Conservation (phyloP, 2,113 vertebrate species). For the Podilymbus podiceps region DNA sequence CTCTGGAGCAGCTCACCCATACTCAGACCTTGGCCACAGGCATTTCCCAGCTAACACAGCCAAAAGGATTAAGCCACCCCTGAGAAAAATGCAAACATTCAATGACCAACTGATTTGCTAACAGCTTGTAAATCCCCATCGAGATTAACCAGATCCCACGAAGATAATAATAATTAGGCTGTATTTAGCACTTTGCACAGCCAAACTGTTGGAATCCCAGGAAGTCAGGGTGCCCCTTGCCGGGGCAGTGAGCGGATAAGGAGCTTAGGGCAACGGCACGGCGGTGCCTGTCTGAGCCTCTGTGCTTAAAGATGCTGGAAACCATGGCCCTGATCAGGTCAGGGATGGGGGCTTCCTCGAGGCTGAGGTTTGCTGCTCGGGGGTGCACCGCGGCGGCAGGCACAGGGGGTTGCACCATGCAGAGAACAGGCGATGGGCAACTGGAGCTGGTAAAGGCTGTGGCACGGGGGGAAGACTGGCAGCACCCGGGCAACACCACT, state of each 20-base stretch:
- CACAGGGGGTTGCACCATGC: rapidly evolving
- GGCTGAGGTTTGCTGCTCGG: background rate
- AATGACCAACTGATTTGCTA: background rate
- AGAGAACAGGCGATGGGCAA: rapidly evolving
- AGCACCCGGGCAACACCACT: rapidly evolving
- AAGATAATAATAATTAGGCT: conserved; percentile 44
- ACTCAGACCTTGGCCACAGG: background rate
- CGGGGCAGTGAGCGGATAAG: background rate
- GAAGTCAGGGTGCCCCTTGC: background rate
- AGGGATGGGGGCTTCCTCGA: background rate
- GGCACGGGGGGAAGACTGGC: rapidly evolving
- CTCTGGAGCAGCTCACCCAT: background rate
- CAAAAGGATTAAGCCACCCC: background rate
- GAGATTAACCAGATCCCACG: conserved; percentile 37
- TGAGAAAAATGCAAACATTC: background rate
- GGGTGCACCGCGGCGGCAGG: rapidly evolving
- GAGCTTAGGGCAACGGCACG: background rate
- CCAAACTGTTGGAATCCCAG: background rate
- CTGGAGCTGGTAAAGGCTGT: background rate
- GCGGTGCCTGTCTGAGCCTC: background rate
- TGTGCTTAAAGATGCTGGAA: background rate
- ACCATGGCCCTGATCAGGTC: background rate
- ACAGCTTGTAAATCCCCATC: conserved; percentile 3
- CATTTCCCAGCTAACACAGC: background rate
- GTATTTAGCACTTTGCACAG: background rate